Evolutionary conservation across 2,888 invertebrate species (phyloP).

Genomic region (Latrodectus hesperus): DNA sequence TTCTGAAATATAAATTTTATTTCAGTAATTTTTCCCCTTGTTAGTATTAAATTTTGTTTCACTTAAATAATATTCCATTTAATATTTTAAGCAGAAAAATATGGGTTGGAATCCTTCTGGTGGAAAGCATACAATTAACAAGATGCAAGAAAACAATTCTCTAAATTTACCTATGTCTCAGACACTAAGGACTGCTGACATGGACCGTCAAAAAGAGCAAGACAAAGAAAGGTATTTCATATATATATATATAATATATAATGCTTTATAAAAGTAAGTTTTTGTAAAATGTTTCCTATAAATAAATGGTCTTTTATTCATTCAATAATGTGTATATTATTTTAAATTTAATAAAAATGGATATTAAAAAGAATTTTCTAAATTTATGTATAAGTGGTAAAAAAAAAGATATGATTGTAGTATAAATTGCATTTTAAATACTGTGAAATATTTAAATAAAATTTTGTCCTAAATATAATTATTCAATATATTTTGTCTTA

Average conservation of each 20-base stretch:
- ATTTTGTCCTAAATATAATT: no score
- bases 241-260: not conserved
- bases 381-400: no score
- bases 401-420: no score
- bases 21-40: not conserved
- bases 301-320: no score
- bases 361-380: no score
- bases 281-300: no score
- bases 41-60: not conserved
- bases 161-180: conserved; percentile 4
- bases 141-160: conserved; percentile 51
- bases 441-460: no score
- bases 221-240: conserved; percentile 64
- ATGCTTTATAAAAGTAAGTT: not conserved
- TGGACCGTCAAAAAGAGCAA: conserved; percentile 45
- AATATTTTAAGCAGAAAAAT: conserved; percentile 33
- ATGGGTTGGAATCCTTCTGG: conserved; percentile 67
- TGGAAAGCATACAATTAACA: conserved; percentile 39
- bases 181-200: conserved; percentile 25
- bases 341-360: no score
- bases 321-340: no score
- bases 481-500: no score
- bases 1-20: no score
- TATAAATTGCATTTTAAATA: no score
- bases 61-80: not conserved